Evolutionary conservation across 2,113 vertebrate genomes (phyloP), one percentile per base, ranked within the genome.

Genomic region (Muscicapa adusta): DNA sequence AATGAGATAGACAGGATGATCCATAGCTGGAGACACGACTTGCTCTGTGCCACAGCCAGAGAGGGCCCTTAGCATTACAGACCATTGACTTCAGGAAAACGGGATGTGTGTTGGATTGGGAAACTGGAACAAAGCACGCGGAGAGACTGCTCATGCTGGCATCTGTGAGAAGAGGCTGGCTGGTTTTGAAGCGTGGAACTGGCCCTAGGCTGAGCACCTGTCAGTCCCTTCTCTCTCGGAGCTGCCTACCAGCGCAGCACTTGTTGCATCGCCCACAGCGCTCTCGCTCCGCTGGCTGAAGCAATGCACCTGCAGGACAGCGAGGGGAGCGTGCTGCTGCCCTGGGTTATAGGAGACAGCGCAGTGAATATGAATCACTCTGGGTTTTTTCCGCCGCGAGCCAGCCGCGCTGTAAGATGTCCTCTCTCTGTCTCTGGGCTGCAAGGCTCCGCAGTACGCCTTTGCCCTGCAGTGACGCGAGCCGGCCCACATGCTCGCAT

Each of bases 1-100:
- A 94, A 81, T 25, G 85, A 77, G 56, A 84, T 1, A 67, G 94
- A 88, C 67, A 86, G 75, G 68, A 77, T 56, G 65, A 96, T 91
- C 68, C 73, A 71, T n/a, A 38, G 85, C 43, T 67, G 42, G 67
- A 83, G 72, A 90, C 56, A 51, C 0, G 22, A 68, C 38, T 76
- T 74, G 72, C 60, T 89, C 74, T 68, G 79, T 72, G 87, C 48
- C 22, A 48, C 43, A 65, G 76, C 28, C 58, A 72, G 74, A 57
- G 75, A 68, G n/a, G 29, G 40, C 76, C 90, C 88, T 54, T 6
- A 25, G 65, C 75, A 77, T 71, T 34, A 85, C 68, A 90, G 75
- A 62, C 18, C 61, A 38, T 0, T 61, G 76, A 77, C 65, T 72
- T 83, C 14, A 1, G 40, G 57, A 77, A 67, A 66, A 66, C 6